Percentiles rank a stretch among this genome's conserved stretches.
Conservation (phyloP, 1,140 invertebrate species). For the Leptoteleia sp. region DNA sequence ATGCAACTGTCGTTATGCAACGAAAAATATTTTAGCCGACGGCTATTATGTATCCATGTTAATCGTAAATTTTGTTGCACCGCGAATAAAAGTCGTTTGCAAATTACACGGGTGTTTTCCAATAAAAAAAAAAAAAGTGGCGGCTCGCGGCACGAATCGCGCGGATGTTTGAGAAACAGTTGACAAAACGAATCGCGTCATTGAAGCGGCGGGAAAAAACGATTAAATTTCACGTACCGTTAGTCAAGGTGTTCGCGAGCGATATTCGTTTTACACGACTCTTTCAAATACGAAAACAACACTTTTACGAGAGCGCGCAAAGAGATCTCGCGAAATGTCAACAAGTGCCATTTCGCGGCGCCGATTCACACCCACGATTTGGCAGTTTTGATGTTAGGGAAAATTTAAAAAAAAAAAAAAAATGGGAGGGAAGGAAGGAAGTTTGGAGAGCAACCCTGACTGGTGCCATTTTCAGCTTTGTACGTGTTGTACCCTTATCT, state of each 20-base stretch:
- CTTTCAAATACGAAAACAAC: too few relatives aligned
- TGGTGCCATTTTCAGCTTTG: slow-evolving; percentile 82
- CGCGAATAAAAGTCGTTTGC: slow-evolving; percentile 7
- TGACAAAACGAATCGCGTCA: background rate
- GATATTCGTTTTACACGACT: too few relatives aligned
- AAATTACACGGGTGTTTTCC: slow-evolving; percentile 22
- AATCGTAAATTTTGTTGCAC: slow-evolving; percentile 40
- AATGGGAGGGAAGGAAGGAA: background rate
- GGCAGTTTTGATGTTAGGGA: too few relatives aligned
- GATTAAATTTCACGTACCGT: too few relatives aligned
- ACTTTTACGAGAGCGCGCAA: too few relatives aligned
- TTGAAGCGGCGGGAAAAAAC: too few relatives aligned
- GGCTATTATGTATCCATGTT: slow-evolving; percentile 38
- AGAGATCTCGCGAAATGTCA: too few relatives aligned
- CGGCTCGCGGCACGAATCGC: background rate
- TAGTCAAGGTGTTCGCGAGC: too few relatives aligned
- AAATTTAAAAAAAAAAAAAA: background rate
- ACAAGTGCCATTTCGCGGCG: too few relatives aligned
- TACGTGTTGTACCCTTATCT: slow-evolving; percentile 91
- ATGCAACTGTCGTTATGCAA: slow-evolving; percentile 31
- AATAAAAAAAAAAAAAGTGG: too few relatives aligned
- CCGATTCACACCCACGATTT: too few relatives aligned
- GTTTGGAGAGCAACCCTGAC: background rate
- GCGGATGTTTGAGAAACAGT: background rate
- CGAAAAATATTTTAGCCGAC: slow-evolving; percentile 30